phyloP scores from a whole-genome alignment of 2,797 vertebrate species.

The Neostethus bicornis region DNA sequence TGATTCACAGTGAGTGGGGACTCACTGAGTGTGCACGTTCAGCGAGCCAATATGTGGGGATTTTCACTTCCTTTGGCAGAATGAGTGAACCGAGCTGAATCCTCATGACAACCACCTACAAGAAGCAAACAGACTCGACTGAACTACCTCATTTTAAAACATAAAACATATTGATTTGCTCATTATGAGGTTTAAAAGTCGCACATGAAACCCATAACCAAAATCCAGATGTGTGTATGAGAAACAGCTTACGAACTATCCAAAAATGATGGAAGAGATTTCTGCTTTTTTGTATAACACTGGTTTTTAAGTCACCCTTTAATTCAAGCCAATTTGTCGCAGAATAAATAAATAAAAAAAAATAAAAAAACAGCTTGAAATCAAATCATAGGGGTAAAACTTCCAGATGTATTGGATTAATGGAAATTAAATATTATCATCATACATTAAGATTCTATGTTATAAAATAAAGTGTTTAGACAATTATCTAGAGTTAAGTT shows the following conservation, averaged over 20 bases:
- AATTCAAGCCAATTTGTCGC: not conserved
- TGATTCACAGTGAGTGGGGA: slow-evolving; percentile 2
- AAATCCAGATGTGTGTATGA: not conserved
- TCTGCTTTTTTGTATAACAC: not conserved
- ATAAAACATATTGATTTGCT: not conserved
- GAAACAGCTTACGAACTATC: not conserved
- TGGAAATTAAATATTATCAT: not conserved
- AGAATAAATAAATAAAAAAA: too few relatives aligned
- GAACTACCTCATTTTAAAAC: slow-evolving; percentile 3
- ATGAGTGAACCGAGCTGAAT: slow-evolving; percentile 13
- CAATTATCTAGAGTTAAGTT: too few relatives aligned
- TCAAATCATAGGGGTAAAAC: not conserved
- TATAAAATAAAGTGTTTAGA: too few relatives aligned
- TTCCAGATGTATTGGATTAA: not conserved
- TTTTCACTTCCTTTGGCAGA: slow-evolving; percentile 8
- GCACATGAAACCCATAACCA: not conserved
- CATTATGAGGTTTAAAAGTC: not conserved
- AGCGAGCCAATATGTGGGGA: slow-evolving; percentile 15
- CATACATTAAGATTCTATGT: not conserved
- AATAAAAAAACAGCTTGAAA: not conserved
- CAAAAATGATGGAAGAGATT: not conserved
- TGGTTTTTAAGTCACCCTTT: not conserved
- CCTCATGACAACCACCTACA: slow-evolving; percentile 12
- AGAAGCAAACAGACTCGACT: slow-evolving; percentile 3
- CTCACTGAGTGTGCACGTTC: not conserved